Conservation (phyloP, 1,140 invertebrate species). For the Panagrolaimus sp. region DNA sequence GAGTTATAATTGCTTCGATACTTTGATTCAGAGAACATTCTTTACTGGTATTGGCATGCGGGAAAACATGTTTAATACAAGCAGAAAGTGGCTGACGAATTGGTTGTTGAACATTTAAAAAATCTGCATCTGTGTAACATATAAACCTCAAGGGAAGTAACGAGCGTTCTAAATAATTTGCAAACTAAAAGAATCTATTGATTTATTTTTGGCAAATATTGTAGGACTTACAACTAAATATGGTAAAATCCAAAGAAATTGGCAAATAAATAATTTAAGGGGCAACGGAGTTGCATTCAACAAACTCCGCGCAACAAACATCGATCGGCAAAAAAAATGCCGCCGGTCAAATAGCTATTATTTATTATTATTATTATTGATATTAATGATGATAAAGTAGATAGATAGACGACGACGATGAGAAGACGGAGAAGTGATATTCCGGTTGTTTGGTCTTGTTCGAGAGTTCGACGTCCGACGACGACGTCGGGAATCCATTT, state of each 20-base stretch:
- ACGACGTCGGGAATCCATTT: no score
- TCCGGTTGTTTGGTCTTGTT: no score
- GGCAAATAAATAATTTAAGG: conserved; percentile 33
- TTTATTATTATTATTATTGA: no score
- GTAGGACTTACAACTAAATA: conserved; percentile 49
- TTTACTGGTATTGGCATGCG: conserved; percentile 23
- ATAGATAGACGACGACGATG: no score
- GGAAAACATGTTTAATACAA: conserved; percentile 46
- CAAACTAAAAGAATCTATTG: conserved; percentile 38
- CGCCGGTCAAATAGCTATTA: no score
- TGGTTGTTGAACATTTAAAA: conserved; percentile 42
- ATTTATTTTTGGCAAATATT: background rate
- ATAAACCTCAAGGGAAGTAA: conserved; percentile 52
- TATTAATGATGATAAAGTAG: no score
- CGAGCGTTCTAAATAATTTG: conserved; percentile 55
- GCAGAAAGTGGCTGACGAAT: conserved; percentile 35
- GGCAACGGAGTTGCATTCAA: conserved; percentile 65
- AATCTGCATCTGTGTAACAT: conserved; percentile 54
- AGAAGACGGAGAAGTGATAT: no score
- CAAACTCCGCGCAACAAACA: no score
- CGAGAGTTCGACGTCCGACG: no score
- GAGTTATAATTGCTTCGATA: conserved; percentile 31
- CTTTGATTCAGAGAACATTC: conserved; percentile 27
- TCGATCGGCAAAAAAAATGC: no score
- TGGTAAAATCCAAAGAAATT: conserved; percentile 52